Conservation (phyloP, 2,113 vertebrate genomes). For the Machaerirhynchus nigripectus region DNA sequence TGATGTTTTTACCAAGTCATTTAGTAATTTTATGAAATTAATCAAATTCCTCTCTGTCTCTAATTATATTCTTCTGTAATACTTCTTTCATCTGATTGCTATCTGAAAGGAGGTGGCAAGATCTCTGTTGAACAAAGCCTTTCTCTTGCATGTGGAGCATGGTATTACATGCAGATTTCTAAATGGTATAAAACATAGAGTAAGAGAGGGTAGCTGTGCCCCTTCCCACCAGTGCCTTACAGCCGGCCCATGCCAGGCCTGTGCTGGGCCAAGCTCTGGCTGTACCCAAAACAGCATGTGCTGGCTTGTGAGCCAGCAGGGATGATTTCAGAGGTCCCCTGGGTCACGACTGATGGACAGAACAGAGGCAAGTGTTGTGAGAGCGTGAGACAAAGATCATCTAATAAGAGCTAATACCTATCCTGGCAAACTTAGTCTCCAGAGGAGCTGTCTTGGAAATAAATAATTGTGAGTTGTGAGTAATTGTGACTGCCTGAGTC, state of each 20-base stretch:
- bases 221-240: background rate
- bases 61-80: background rate
- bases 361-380: background rate
- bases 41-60: background rate
- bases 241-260: background rate
- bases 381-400: background rate
- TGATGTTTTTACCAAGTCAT: background rate
- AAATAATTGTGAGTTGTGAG: background rate
- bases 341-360: background rate
- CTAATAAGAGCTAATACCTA: background rate
- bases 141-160: background rate
- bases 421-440: background rate
- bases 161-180: background rate
- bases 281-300: rapidly evolving
- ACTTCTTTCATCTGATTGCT: background rate
- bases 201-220: background rate
- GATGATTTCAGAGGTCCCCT: background rate
- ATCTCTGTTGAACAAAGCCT: background rate
- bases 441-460: background rate
- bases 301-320: background rate
- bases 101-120: background rate
- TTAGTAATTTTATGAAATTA: background rate
- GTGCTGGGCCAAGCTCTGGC: background rate
- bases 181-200: background rate
- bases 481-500: background rate